phyloP scores from a whole-genome alignment of 2,888 invertebrate genomes.

The Lomographa bimaculata region DNA sequence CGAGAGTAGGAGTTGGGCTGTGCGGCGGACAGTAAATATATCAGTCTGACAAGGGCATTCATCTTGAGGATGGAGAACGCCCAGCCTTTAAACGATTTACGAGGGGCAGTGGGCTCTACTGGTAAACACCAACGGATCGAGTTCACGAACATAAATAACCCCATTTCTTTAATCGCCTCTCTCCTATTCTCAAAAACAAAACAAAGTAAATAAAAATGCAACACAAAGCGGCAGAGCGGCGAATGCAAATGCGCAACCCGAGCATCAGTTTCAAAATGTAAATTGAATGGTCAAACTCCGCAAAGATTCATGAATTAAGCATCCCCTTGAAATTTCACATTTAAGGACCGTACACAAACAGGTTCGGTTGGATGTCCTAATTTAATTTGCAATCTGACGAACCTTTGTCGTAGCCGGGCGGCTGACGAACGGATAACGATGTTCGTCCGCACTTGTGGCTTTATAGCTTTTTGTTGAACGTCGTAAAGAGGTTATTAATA shows the following conservation, averaged over 20 bases:
- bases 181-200: conserved; percentile 38
- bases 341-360: conserved; percentile 65
- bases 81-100: conserved; percentile 81
- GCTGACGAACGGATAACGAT: conserved; percentile 64
- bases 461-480: conserved; percentile 56
- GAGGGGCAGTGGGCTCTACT: conserved; percentile 65
- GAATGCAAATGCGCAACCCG: conserved; percentile 65
- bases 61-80: conserved; percentile 76
- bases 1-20: conserved; percentile 50
- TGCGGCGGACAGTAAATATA: conserved; percentile 76
- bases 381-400: conserved; percentile 70
- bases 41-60: conserved; percentile 76
- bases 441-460: conserved; percentile 47
- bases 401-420: conserved; percentile 56
- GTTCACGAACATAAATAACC: conserved; percentile 58
- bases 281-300: conserved; percentile 74
- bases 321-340: conserved; percentile 70
- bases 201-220: conserved; percentile 55
- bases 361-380: conserved; percentile 62
- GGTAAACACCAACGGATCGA: conserved; percentile 60
- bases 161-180: conserved; percentile 45
- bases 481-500: conserved; percentile 65
- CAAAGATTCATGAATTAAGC: conserved; percentile 76
- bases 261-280: conserved; percentile 71
- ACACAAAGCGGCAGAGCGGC: conserved; percentile 50